Evolutionary conservation across 2,797 vertebrate species (phyloP), one percentile per base, ranked within the genome.

Genomic region (Vespertilio murinus): DNA sequence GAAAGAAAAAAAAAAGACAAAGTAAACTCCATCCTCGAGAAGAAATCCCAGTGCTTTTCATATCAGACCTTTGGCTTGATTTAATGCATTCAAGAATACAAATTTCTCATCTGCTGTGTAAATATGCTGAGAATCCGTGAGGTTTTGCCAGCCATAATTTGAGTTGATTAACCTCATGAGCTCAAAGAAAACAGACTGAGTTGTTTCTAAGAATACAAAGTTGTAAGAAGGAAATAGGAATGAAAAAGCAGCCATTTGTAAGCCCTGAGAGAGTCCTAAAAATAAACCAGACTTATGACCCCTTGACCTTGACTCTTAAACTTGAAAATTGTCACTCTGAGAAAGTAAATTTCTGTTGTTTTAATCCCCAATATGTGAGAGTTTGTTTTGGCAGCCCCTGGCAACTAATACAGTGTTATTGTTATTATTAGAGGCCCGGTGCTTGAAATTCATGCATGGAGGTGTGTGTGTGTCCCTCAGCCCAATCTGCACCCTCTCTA

Each of bases 131-230:
- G 18, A 73, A 79, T 94, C 14, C 25, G 12, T 73, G 64, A 81
- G 25, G 71, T 75, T 94, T 96, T 83, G 40, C 13, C 40, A 91
- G 16, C 18, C 47, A 56, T 79, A 95, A 90, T 94, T 82, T 92
- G 54, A 95, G 22, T 74, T 94, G 74, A 95, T 94, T 97, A 82
- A 85, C 56, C 78, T 94, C 82, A 38, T 81, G 42, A 90, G 33
- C 47, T 22, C 49, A 78, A 78, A 88, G 25, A 47, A 94, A 88
- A 90, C n/a, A 92, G 71, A 67, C 17, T 81, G 77, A 91, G 17
- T 84, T 90, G 90, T 70, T 20, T 78, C 56, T 56, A 64, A 93
- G 78, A 91, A 71, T 91, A 54, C n/a, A 67, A 96, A 84, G 30
- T 10, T 8, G 16, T 28, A 25, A 40, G 17, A 28, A 77, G n/a